Evolutionary conservation across 2,888 invertebrate genomes (phyloP), one percentile per base, ranked within the genome.

Genomic region (Blastobasis adustella): DNA sequence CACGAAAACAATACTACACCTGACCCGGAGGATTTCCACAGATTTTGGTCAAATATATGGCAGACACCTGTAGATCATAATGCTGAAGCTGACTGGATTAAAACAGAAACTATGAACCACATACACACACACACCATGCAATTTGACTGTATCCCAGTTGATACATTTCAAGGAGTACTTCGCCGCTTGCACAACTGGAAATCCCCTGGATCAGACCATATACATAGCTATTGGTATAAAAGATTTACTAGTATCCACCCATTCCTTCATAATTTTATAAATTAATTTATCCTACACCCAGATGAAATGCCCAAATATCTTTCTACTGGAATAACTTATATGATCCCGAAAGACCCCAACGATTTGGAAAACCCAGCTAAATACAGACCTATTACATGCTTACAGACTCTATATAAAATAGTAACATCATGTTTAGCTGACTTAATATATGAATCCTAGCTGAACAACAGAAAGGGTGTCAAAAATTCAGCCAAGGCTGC

Each of bases 201-300:
- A 53, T 37, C 57, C 6, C 55, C 61, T 7, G 61, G 58, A 0
- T 49, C 56, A 5, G 58, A 58, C 44, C 45, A 53, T 37, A 54
- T 62, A 6, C 62, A 60, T 23, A 59, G 53, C 36, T 62, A 51
- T 9, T 62, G 57, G 58, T 58, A 58, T 37, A 61, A 61, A 49
- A 59, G 56, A 41, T 54, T 58, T 36, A 58, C 58, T 0, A 45
- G 40, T 39, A 54, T 52, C 10, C 58, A 61, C 9, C 23, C 36
- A 8, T 41, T 40, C 10, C 38, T 58, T 6, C 50, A 38, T 42
- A 48, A 51, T 5, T 8, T 51, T 8, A 50, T 60, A 7, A 58
- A 58, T 42, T 10, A 51, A 6, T 58, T 58, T 8, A 50, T 59
- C 1, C 6, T 54, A 38, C 3, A 47, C 6, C 57, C 54, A 0